These are phyloP conservation scores for Aporophyla nigra DNA, from an alignment of 2,888 invertebrate species.

Conservation along the genomic window DNA sequence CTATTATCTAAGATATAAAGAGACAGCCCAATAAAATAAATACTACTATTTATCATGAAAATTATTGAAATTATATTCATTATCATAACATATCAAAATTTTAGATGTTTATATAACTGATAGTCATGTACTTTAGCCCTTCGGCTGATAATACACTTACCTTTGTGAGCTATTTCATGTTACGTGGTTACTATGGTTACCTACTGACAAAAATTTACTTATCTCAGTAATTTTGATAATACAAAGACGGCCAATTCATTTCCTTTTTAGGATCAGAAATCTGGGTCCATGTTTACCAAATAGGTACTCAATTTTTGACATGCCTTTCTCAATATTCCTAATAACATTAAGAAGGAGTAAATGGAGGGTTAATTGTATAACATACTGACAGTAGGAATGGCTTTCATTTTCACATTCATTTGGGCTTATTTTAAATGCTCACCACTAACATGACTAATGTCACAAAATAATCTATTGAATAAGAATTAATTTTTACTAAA, in stretches of 20 bases:
- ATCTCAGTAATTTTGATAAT: not conserved
- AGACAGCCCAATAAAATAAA: too few relatives aligned
- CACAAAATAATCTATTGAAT: not conserved
- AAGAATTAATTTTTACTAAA: too few relatives aligned
- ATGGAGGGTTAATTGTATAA: too few relatives aligned
- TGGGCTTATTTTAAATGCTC: not conserved
- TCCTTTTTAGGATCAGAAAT: not conserved
- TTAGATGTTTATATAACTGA: not conserved
- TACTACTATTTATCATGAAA: not conserved
- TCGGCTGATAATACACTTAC: not conserved
- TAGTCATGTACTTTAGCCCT: not conserved
- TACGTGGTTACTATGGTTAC: slow-evolving; percentile 22
- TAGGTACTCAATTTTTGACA: not conserved
- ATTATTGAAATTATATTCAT: not conserved
- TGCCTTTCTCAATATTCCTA: not conserved
- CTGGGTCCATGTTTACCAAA: too few relatives aligned
- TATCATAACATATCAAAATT: too few relatives aligned
- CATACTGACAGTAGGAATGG: too few relatives aligned
- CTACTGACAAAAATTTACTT: not conserved
- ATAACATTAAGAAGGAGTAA: not conserved
- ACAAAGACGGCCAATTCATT: not conserved
- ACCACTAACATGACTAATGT: not conserved
- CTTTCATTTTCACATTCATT: too few relatives aligned
- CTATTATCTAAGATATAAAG: too few relatives aligned
- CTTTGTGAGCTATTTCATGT: not conserved